Evolutionary conservation across 2,113 vertebrate genomes (phyloP).

Genomic region (Notarius quadriscutis): DNA sequence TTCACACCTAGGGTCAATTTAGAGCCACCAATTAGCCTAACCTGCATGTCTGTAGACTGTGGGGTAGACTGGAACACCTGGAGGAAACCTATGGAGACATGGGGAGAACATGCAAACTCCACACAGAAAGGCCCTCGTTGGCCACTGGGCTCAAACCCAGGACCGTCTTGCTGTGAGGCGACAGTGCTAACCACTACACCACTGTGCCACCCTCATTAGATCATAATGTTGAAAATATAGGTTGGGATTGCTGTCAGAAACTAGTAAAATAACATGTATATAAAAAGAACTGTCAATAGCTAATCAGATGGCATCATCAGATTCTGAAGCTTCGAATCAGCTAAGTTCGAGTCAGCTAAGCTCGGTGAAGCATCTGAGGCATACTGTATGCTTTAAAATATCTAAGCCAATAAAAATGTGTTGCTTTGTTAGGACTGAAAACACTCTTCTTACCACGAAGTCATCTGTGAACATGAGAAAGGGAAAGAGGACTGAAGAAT

Average conservation of each 20-base stretch:
- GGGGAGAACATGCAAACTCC: no score
- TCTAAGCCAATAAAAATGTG: neutral
- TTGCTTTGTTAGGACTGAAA: conserved; percentile 3
- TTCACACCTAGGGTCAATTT: no score
- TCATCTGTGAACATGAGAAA: conserved; percentile 51
- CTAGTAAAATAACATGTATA: neutral
- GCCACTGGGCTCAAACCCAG: no score
- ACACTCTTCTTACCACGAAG: conserved; percentile 23
- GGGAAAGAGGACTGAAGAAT: conserved; percentile 37
- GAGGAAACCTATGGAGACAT: no score
- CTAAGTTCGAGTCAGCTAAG: no score
- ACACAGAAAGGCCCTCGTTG: no score
- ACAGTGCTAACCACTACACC: no score
- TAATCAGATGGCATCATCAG: neutral
- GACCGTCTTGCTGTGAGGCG: no score
- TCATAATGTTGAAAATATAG: neutral
- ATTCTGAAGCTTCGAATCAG: neutral
- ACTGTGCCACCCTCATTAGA: no score
- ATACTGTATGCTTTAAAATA: neutral
- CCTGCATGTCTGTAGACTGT: no score
- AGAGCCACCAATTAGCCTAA: no score
- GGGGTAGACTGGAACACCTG: no score
- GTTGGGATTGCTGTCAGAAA: neutral
- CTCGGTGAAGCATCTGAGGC: neutral
- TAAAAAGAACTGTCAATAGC: neutral